Evolutionary conservation across 2,888 invertebrate species (phyloP), one percentile per base, ranked within the genome.

Genomic region (Scelioninae gen. 1): DNA sequence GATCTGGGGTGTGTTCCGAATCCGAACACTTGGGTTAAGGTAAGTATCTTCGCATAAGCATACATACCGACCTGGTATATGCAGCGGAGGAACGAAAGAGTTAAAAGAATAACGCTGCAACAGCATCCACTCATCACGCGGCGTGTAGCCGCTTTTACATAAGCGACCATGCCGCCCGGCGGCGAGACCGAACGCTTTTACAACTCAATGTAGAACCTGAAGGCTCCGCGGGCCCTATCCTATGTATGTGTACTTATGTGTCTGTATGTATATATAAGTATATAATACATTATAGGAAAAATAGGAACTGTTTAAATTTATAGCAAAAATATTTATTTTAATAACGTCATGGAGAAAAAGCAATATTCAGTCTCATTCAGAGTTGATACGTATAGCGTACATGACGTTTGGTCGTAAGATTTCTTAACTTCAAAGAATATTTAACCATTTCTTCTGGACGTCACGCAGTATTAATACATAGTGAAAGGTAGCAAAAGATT

Each of bases 81-180:
- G 74, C 69, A 75, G 71, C 45, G 81, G 63, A 86, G 88, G 90
- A 88, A 88, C 86, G 87, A 89, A 88, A 88, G 90, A 91, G 90
- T 89, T 90, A 88, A 89, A 91, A 91, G 90, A 91, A 90, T 90
- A 90, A 91, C 89, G 90, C 85, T 86, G 89, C 88, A 91, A 92
- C 92, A 92, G 90, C 91, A 83, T 92, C 92, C 91, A 91, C 91
- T 92, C 92, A 92, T 92, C 92, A 92, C 92, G 89, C 91, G 92
- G 92, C 92, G 89, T 91, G 92, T 91, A 91, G 91, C 88, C 91
- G 91, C 90, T 89, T 92, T 92, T 91, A 91, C 92, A 92, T 91
- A 92, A 91, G 90, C 90, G 90, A 89, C 89, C 88, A 88, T 90
- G 91, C 91, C 90, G 90, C 90, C 89, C 88, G 89, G 89, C 91